Base-by-base conservation (phyloP, 2,113 vertebrate species). In the Bufo bufo region DNA sequence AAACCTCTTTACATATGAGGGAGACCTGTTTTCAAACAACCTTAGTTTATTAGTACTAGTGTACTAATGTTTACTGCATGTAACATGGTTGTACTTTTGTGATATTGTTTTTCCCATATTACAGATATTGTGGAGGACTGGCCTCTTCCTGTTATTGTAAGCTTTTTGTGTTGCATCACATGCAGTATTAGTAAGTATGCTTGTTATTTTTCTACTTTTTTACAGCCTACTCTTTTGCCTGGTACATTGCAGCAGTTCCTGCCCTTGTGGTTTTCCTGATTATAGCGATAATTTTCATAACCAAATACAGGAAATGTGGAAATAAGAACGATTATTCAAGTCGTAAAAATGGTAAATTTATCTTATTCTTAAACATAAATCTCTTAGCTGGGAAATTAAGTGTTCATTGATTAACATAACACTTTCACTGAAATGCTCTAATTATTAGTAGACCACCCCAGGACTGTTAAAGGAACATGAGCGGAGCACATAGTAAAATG, bases 211-310 rank as follows among this genome's bases (percentile, higher is more conserved):
- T 94, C 14, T 92, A 86, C 89, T 82, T 90, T 91, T 90, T 91
- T 82, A 58, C 93, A 97, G 96, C 92, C 43, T 45, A 86, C 0
- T 77, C 89, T 3, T 91, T 93, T 87, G 92, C 95, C 71, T 96
- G 95, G 95, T 89, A 91, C 63, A 11, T 93, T 47, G 91, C 91
- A 0, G 47, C 90, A 89, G 90, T 93, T 66, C 95, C 94, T 0
- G 0, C 93, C 1, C 63, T 16, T 0, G 63, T 94, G 82, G 88
- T 92, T 81, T 79, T 93, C 3, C n/a, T 94, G 85, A 89, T 93
- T 1, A 0, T 95, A 61, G 90, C 33, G 6, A 94, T 90, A 43
- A 89, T 96, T 65, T 95, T 82, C 81, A 84, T 92, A 23, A 92
- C 89, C 89, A 93, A 91, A 90, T 58, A 91, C 49, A 93, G 90